phyloP scores from a whole-genome alignment of 2,888 invertebrate genomes.

The Entomobrya proxima region DNA sequence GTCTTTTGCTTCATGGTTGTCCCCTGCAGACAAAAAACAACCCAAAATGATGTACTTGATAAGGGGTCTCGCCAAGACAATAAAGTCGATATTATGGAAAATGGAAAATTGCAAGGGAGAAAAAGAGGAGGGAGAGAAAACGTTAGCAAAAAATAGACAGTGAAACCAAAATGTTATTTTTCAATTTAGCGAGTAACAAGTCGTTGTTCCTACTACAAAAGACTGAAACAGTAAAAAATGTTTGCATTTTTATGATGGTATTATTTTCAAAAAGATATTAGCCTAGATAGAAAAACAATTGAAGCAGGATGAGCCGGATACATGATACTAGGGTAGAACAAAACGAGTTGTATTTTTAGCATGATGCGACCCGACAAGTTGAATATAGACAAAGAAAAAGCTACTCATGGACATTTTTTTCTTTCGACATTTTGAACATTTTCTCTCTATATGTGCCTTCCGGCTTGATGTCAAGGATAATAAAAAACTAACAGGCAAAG shows the following conservation, averaged over 20 bases:
- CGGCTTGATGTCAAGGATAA: slow-evolving; percentile 45
- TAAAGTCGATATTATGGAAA: no score
- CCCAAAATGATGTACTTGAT: no score
- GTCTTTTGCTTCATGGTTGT: no score
- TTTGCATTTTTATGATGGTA: background rate
- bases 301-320: background rate
- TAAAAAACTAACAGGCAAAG: background rate
- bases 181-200: slow-evolving; percentile 14
- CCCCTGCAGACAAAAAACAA: no score
- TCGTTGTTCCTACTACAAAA: background rate
- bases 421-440: background rate
- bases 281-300: background rate
- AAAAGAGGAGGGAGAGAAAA: background rate
- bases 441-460: background rate
- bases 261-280: background rate
- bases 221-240: background rate
- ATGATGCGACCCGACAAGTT: no score
- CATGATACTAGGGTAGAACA: no score
- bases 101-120: no score
- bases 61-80: no score
- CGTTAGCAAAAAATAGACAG: background rate
- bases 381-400: background rate
- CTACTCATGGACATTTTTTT: background rate
- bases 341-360: no score
- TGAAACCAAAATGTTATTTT: slow-evolving; percentile 39